Evolutionary conservation across 2,888 invertebrate genomes (phyloP).

Genomic region (Linyphia triangularis): DNA sequence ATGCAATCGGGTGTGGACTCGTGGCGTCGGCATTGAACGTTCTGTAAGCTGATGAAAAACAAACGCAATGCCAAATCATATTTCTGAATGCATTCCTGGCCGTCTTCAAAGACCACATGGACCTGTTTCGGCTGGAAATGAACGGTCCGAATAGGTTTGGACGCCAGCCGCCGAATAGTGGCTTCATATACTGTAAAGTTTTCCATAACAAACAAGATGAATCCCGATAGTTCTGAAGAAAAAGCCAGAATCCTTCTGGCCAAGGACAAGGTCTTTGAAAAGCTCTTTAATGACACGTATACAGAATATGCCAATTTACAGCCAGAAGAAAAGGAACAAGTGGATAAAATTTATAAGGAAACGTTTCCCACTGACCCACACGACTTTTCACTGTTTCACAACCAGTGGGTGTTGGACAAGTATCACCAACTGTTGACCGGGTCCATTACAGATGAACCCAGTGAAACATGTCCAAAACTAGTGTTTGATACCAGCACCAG

Average conservation of each 20-base stretch:
- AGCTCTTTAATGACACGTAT: not conserved
- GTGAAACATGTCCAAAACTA: not conserved
- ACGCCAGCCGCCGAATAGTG: not conserved
- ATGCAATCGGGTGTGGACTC: not conserved
- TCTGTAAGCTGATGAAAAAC: not conserved
- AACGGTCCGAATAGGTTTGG: not conserved
- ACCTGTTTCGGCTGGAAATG: not conserved
- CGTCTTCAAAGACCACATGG: slow-evolving; percentile 14
- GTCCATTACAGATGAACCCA: not conserved
- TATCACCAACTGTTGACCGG: not conserved
- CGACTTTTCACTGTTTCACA: not conserved
- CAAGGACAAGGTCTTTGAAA: not conserved
- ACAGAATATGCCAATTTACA: not conserved
- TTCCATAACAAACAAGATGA: slow-evolving; percentile 5
- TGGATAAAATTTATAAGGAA: not conserved
- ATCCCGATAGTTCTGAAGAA: not conserved
- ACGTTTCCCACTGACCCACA: not conserved
- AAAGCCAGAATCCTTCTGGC: not conserved
- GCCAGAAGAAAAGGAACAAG: not conserved
- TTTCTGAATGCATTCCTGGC: not conserved
- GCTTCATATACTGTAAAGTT: not conserved
- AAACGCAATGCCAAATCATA: not conserved
- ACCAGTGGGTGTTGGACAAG: not conserved
- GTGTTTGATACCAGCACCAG: not conserved
- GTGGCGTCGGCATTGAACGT: not conserved